These are phyloP conservation scores for Protobothrops mucrosquamatus DNA, from an alignment of 2,113 vertebrate species.

Conservation along the genomic window DNA sequence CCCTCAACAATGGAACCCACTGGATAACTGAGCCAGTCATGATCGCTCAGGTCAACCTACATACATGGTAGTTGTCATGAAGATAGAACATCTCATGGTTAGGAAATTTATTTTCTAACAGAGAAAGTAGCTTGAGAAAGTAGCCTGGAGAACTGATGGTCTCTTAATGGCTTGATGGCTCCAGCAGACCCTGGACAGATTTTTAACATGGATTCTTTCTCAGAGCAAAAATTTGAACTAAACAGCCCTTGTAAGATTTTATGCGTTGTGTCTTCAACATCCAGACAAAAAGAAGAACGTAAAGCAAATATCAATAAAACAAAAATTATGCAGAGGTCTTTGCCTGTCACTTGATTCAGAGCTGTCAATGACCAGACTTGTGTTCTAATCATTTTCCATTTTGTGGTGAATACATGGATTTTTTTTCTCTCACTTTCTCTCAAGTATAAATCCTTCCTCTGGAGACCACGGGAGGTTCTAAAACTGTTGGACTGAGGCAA, in stretches of 20 bases:
- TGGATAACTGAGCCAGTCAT: not conserved
- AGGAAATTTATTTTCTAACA: not conserved
- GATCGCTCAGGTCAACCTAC: not conserved
- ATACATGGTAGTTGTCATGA: not conserved
- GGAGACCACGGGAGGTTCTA: not conserved
- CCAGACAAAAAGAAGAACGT: not conserved
- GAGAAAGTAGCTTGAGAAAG: not conserved
- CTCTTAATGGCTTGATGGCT: not conserved
- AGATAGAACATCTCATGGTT: not conserved
- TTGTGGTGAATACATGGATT: not conserved
- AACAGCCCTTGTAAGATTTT: not conserved
- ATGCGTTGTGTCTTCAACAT: not conserved
- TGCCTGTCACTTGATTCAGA: not conserved
- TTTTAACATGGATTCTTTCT: not conserved
- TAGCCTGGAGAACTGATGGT: not conserved
- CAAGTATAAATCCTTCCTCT: not conserved
- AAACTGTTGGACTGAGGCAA: not conserved
- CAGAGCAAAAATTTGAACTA: not conserved
- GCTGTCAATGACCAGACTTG: not conserved
- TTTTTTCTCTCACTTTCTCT: not conserved
- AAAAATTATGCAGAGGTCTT: not conserved
- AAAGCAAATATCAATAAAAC: not conserved
- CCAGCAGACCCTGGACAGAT: not conserved
- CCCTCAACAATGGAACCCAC: not conserved
- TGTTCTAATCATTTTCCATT: not conserved